phyloP scores from a whole-genome alignment of 2,113 vertebrate genomes.

The Calidris pugnax region DNA sequence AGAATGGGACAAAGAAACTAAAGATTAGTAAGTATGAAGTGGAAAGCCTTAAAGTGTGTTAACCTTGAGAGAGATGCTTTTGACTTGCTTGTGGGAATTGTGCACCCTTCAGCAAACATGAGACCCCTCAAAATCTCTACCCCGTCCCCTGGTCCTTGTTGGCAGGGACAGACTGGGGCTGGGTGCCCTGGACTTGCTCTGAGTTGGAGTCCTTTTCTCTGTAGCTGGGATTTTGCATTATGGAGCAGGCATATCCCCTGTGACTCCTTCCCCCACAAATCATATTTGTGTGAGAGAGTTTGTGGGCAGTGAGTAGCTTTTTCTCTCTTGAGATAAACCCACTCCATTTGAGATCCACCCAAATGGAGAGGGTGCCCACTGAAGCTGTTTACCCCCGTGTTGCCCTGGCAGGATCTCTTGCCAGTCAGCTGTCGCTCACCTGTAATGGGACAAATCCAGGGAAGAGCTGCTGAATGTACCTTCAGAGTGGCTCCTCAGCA shows the following conservation, averaged over 20 bases:
- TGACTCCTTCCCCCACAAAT: neutral
- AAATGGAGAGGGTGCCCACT: neutral
- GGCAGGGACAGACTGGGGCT: neutral
- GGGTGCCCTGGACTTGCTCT: neutral
- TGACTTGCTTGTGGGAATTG: neutral
- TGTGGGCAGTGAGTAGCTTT: neutral
- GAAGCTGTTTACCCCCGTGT: neutral
- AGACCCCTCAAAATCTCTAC: neutral
- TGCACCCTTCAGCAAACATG: neutral
- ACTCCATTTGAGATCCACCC: no score
- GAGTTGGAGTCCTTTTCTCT: neutral
- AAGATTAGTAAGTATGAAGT: constrained; percentile 90
- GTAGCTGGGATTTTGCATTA: neutral
- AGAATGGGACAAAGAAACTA: constrained; percentile 99
- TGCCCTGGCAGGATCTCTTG: neutral
- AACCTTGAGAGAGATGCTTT: neutral
- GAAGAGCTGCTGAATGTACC: neutral
- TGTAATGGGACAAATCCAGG: neutral
- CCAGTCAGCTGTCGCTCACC: neutral
- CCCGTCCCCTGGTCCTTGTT: neutral
- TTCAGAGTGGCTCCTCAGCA: neutral
- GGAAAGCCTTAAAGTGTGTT: neutral
- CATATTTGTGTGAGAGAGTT: neutral
- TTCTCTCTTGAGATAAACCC: neutral
- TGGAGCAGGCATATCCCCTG: neutral